Evolutionary conservation across 35 echinoderm and acorn worm species (phyloP), one percentile per base, ranked within the genome.

Genomic region (Chiridota heheva): DNA sequence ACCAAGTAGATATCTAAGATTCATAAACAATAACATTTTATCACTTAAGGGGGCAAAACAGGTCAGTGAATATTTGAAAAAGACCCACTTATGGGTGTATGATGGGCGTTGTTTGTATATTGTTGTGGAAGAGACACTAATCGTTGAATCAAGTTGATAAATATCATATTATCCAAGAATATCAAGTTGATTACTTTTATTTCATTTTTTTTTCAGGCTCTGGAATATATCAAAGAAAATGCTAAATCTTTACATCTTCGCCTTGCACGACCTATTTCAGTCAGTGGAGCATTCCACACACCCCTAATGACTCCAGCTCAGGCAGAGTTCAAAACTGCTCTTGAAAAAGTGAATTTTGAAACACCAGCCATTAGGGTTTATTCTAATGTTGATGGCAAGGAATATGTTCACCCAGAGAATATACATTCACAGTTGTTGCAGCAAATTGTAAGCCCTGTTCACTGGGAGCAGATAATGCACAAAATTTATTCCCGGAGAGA

Each of bases 401-500:
- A n/a, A 17, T 98, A 92, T 63, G 25, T 32, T 10, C 31, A 91
- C 41, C 5, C 60, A 0, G 73, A 91, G 66, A 66, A 88, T 45
- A 69, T 98, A 7, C 73, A 80, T n/a, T 65, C 66, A 36, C 80
- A 73, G 22, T 69, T 98, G 22, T 76, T 41, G 45, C 32, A 74
- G 17, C 95, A 98, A 40, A 33, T 98, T 1, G 58, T 76, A 20
- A 81, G 84, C 40, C 95, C 95, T 16, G 89, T 98, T 3, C 53
- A 72, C 41, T 98, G 95, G 89, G 95, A 98, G 57, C 95, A 98
- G 73, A 92, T 85, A 0, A 98, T 98, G 95, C 84, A 88, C 13
- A 41, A 85, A 24, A 88, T 98, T 7, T 98, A 92, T 36, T 40
- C 88, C 32, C 61, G 95, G 43, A 46, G 30, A 5, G 76, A 88